phyloP scores from a whole-genome alignment of 1,140 invertebrate genomes.

The Drosophila pallidifrons region DNA sequence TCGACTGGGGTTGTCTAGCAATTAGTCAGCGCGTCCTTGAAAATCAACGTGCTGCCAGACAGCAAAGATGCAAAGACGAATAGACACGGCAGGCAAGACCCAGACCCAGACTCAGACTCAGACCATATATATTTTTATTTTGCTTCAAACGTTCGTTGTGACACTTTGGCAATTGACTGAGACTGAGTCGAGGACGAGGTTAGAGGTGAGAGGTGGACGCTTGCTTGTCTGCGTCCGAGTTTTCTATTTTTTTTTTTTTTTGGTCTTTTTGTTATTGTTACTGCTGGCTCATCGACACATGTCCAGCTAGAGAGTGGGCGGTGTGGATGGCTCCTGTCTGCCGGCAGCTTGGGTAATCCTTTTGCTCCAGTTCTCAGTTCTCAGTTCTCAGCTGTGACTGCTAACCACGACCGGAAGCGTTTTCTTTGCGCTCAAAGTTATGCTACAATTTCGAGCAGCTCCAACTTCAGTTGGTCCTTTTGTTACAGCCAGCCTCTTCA shows the following conservation, averaged over 20 bases:
- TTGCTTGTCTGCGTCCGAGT: slow-evolving; percentile 27
- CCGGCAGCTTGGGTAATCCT: slow-evolving; percentile 38
- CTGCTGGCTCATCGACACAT: slow-evolving; percentile 53
- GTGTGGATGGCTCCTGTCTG: background rate
- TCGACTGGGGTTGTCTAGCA: slow-evolving; percentile 57
- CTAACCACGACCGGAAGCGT: slow-evolving; percentile 66
- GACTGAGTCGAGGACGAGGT: background rate
- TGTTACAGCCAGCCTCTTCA: slow-evolving; percentile 21
- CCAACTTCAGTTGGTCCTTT: slow-evolving; percentile 40
- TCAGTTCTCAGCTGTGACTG: slow-evolving; percentile 29
- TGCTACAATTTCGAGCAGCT: slow-evolving; percentile 52
- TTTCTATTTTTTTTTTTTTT: slow-evolving; percentile 12
- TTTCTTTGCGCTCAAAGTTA: slow-evolving; percentile 70
- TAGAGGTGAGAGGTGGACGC: background rate
- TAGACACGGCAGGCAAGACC: slow-evolving; percentile 4
- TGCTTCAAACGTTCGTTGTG: slow-evolving; percentile 66
- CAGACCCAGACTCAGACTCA: slow-evolving; percentile 1
- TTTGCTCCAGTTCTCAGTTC: slow-evolving; percentile 54
- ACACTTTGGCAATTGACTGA: slow-evolving; percentile 74
- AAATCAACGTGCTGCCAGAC: slow-evolving; percentile 69
- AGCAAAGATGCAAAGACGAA: slow-evolving; percentile 3
- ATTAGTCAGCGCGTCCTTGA: slow-evolving; percentile 74
- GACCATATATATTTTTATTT: slow-evolving; percentile 45
- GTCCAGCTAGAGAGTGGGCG: slow-evolving; percentile 30
- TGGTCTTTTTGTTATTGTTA: slow-evolving; percentile 22